Base-by-base conservation (phyloP, 2,888 invertebrate genomes). In the Sicus ferrugineus region DNA sequence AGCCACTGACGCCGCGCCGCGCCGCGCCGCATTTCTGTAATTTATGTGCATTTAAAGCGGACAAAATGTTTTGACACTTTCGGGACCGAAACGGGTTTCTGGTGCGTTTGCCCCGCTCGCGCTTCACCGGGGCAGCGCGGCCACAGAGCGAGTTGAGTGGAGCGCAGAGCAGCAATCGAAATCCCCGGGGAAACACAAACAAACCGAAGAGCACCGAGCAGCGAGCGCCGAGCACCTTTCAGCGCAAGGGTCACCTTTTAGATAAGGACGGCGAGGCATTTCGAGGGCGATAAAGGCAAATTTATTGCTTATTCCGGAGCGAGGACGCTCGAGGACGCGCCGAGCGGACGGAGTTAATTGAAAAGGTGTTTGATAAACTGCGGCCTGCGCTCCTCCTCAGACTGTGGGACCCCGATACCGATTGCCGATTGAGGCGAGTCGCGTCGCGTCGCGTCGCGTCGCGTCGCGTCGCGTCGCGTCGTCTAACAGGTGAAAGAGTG, bases 11-110 rank as follows among this genome's bases (percentile, higher is more conserved):
- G 61, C 61, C 67, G 50, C 46, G 46, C 14, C 46, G 46, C 46
- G 38, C 14, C n/a, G 46, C 46, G 19, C 59, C 68, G 73, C 68
- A 73, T 75, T 75, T 70, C 70, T 72, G 71, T 74, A 77, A 78
- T 78, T 78, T 79, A 78, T 77, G 75, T 75, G 76, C 77, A 75
- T 79, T 79, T 79, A 77, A 77, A 76, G 72, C 71, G 74, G 76
- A 78, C 78, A 79, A 79, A 79, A 78, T 78, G 79, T 78, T 79
- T 79, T 79, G 78, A 78, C 77, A 78, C 77, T 76, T 76, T 74
- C 46, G 67, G 30, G 38, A 23, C 14, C n/a, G 46, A 26, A 58
- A 67, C 66, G 30, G 58, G 66, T 65, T 64, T 42, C 31, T 50
- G 28, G 50, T 21, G 7, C 50, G 11, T 1, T 52, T 52, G n/a